Conservation (phyloP, 2,113 vertebrate genomes). For the Microcebus lehilahytsara region DNA sequence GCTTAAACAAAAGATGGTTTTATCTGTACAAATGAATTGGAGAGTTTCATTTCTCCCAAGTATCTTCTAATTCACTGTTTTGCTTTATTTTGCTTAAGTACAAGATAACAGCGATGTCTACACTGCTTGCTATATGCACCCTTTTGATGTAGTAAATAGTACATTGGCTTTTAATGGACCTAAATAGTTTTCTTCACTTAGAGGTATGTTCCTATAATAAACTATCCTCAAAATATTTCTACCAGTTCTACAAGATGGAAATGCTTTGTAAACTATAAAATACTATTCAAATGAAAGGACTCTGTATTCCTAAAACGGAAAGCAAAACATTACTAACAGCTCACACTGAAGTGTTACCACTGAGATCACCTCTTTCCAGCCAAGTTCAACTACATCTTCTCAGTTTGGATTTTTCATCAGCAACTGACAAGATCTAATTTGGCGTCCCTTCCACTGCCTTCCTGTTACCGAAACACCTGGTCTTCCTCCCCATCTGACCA, state of each 20-base stretch:
- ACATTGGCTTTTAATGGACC: background rate
- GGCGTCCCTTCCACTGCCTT: background rate
- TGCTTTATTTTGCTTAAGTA: conserved; percentile 7
- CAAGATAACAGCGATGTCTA: background rate
- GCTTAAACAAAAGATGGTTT: background rate
- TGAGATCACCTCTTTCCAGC: background rate
- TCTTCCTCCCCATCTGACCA: background rate
- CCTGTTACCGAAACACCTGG: background rate
- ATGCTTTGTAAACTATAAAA: background rate
- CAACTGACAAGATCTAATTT: background rate
- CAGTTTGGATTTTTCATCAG: background rate
- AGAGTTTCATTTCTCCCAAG: background rate
- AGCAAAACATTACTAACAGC: background rate
- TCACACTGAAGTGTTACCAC: background rate
- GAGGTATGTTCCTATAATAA: background rate
- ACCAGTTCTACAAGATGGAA: background rate
- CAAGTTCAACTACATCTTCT: background rate
- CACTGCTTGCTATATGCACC: background rate
- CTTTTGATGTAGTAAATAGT: background rate
- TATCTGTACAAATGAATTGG: background rate
- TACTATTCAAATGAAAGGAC: background rate
- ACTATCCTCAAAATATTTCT: conserved; percentile 9
- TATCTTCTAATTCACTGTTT: background rate
- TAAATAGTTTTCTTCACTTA: background rate
- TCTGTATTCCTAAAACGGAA: background rate